A percentile compares a stretch with the other conserved stretches of the same genome.
phyloP scores from a whole-genome alignment of 2,888 invertebrate species.

The Harmothoe impar region DNA sequence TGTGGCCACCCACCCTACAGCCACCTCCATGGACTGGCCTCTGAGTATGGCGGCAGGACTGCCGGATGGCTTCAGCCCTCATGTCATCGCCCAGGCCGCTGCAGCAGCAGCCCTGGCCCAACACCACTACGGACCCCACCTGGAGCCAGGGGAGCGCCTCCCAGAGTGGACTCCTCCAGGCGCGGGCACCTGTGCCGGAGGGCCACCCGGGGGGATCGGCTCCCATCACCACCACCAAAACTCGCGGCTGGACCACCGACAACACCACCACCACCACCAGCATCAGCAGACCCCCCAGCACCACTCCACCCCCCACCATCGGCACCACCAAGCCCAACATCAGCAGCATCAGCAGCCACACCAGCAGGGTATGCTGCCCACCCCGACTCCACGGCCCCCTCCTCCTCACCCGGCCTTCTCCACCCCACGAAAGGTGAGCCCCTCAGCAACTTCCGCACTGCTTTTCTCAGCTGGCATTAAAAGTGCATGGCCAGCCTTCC shows the following conservation, averaged over 20 bases:
- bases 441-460: background rate
- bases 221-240: background rate
- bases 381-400: constrained; percentile 4
- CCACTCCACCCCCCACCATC: constrained; percentile 5
- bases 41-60: constrained; percentile 47
- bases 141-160: constrained; percentile 28
- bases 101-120: background rate
- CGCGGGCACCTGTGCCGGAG: background rate
- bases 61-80: constrained; percentile 45
- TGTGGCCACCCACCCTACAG: background rate
- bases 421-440: constrained; percentile 46
- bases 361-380: background rate
- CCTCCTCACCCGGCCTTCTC: constrained; percentile 41
- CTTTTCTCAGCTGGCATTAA: background rate
- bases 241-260: constrained; percentile 12
- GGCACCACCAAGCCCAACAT: background rate
- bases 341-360: constrained; percentile 12
- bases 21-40: constrained; percentile 41
- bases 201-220: background rate
- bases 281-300: constrained; percentile 17
- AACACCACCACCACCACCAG: constrained; percentile 63
- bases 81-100: constrained; percentile 41
- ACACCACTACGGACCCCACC: constrained; percentile 4
- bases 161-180: background rate
- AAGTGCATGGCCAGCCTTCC: background rate